Evolutionary conservation across 2,888 invertebrate species (phyloP).

Genomic region (Heteromurus nitidus): DNA sequence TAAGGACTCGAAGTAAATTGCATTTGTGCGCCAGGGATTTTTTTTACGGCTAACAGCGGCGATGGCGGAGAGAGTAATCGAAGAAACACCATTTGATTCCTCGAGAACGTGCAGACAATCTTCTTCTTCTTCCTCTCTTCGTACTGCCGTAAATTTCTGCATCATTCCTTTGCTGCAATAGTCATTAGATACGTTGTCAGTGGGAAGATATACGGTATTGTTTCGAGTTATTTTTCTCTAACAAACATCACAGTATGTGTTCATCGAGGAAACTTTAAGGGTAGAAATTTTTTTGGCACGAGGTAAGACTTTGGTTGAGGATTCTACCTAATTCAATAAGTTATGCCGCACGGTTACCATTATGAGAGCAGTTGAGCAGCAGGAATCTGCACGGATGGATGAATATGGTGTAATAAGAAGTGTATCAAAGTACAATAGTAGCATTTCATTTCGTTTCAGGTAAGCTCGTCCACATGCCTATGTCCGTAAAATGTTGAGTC

Average conservation of each 20-base stretch:
- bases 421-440: constrained; percentile 13
- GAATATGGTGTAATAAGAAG: constrained; percentile 33
- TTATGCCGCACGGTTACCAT: constrained; percentile 55
- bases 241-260: constrained; percentile 14
- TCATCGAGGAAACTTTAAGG: constrained; percentile 8
- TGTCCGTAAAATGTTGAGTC: not conserved
- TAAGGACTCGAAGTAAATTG: not conserved
- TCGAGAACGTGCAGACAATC: not conserved
- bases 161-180: not conserved
- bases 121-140: not conserved
- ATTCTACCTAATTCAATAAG: constrained; percentile 54
- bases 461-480: not conserved
- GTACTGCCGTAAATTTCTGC: not conserved
- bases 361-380: constrained; percentile 55
- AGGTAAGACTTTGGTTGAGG: constrained; percentile 10
- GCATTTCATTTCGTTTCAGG: not conserved
- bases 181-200: constrained; percentile 1
- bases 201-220: not conserved
- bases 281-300: constrained; percentile 31
- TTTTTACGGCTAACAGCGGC: not conserved
- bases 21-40: not conserved
- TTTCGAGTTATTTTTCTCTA: constrained; percentile 3
- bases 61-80: no score
- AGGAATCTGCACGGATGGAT: constrained; percentile 62
- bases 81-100: no score